phyloP scores from a whole-genome alignment of 2,888 invertebrate species.

The Nysson spinosus region DNA sequence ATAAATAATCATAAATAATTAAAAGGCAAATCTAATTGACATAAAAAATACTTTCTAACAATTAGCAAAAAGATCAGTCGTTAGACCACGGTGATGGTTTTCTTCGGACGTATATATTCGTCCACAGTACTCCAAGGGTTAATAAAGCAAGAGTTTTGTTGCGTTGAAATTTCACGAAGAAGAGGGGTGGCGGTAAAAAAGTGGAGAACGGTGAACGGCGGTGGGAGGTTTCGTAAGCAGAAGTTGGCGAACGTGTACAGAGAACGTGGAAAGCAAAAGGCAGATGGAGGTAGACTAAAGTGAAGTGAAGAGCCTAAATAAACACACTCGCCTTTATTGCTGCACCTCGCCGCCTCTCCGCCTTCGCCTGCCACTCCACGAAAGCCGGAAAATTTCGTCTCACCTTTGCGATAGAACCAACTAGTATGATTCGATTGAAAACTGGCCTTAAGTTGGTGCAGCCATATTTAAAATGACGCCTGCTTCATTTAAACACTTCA shows the following conservation, averaged over 20 bases:
- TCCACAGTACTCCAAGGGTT: too few species aligned
- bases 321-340: slow-evolving; percentile 76
- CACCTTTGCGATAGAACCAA: not conserved
- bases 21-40: too few species aligned
- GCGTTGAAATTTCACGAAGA: too few species aligned
- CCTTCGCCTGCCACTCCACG: slow-evolving; percentile 44
- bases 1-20: too few species aligned
- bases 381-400: slow-evolving; percentile 48
- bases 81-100: too few species aligned
- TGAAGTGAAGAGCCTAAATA: slow-evolving; percentile 73
- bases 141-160: too few species aligned
- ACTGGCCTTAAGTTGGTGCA: not conserved
- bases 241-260: slow-evolving; percentile 28
- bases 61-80: too few species aligned
- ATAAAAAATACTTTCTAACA: too few species aligned
- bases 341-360: slow-evolving; percentile 60
- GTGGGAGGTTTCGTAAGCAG: slow-evolving; percentile 9
- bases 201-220: not conserved
- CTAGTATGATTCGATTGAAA: not conserved
- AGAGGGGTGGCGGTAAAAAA: too few species aligned
- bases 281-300: slow-evolving; percentile 50
- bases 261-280: slow-evolving; percentile 46
- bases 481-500: too few species aligned
- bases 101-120: too few species aligned
- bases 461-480: too few species aligned